phyloP scores from a whole-genome alignment of 2,113 vertebrate species.

The Rhinogobius similis region DNA sequence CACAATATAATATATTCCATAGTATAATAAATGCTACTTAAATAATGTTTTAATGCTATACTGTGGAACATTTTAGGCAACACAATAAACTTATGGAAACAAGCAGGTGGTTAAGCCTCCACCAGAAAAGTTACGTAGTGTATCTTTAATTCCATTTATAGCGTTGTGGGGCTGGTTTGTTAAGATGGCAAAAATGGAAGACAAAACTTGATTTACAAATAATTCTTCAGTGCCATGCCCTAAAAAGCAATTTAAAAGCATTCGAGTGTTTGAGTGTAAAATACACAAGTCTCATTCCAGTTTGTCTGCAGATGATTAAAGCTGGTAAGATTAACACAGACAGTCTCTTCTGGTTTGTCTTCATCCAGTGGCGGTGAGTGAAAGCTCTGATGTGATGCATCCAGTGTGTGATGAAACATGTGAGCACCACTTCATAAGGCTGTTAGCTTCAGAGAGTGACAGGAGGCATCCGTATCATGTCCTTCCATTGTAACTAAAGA shows the following conservation, averaged over 20 bases:
- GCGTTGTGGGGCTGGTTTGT: conserved; percentile 12
- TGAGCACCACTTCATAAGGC: conserved; percentile 65
- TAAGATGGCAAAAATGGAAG: conserved; percentile 58
- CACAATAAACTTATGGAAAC: not conserved
- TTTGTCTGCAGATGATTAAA: conserved; percentile 7
- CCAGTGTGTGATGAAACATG: too few species aligned
- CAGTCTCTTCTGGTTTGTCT: conserved; percentile 26
- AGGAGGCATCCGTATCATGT: conserved; percentile 20
- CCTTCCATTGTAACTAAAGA: not conserved
- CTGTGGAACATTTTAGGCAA: not conserved
- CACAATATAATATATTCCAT: too few species aligned
- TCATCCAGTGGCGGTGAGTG: conserved; percentile 11
- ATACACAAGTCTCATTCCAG: conserved; percentile 25
- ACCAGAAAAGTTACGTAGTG: not conserved
- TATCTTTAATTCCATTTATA: conserved; percentile 8
- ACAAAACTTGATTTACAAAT: conserved; percentile 47
- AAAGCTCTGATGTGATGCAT: too few species aligned
- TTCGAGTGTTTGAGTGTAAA: conserved; percentile 9
- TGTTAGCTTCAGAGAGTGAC: conserved; percentile 35
- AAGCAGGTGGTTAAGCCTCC: not conserved
- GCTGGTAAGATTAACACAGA: conserved; percentile 8
- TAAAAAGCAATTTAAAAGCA: conserved; percentile 42
- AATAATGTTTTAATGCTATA: too few species aligned
- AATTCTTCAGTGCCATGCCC: conserved; percentile 41
- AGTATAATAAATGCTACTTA: not conserved